Percentiles rank a stretch among this genome's conserved stretches.
phyloP scores from a whole-genome alignment of 2,797 vertebrate species.

The Morelia viridis region DNA sequence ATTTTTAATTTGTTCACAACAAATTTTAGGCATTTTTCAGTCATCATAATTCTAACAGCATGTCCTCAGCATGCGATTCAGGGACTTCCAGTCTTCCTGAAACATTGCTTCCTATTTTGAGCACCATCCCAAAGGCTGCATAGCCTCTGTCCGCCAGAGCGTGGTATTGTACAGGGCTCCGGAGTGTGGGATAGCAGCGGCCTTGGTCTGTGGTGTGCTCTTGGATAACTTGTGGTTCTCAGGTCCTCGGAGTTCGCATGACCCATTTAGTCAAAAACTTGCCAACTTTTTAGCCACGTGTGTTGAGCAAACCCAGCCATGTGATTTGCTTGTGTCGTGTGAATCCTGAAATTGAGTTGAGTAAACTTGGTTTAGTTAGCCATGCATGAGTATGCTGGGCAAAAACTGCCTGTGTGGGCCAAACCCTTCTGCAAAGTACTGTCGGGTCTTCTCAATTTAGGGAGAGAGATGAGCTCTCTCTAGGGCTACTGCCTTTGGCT shows the following conservation, averaged over 20 bases:
- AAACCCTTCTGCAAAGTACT: fast-evolving
- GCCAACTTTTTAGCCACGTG: neutral
- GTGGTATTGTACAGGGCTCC: neutral
- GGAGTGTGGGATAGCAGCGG: no score
- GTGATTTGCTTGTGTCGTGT: neutral
- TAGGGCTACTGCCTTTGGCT: constrained; percentile 46
- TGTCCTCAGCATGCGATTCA: neutral
- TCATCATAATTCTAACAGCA: neutral
- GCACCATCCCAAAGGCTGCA: neutral
- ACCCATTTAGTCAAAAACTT: neutral
- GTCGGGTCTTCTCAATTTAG: constrained; percentile 30
- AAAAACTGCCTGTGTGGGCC: neutral
- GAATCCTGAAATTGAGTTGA: neutral
- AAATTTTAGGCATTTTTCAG: neutral
- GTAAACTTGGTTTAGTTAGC: neutral
- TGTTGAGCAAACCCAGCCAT: neutral
- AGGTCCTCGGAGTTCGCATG: no score
- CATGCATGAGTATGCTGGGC: neutral
- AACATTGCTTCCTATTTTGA: neutral
- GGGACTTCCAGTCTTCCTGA: neutral
- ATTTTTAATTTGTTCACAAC: neutral
- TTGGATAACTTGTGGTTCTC: neutral
- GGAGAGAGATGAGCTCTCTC: constrained; percentile 56
- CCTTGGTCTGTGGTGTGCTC: no score
- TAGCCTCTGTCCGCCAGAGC: neutral